phyloP scores from a whole-genome alignment of 2,113 vertebrate species.

The Oriolus oriolus region DNA sequence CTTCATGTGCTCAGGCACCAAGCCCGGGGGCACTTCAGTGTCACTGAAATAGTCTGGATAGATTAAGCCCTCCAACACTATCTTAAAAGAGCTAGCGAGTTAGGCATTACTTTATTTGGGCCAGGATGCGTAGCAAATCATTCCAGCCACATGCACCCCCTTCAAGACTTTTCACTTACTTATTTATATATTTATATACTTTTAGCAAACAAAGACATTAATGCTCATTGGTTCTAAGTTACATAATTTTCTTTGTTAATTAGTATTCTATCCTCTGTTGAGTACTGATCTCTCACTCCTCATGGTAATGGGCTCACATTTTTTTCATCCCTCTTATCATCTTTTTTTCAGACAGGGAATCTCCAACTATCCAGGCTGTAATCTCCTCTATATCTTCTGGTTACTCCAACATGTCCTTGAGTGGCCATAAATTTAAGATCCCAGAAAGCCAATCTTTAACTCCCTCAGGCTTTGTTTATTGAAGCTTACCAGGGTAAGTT shows the following conservation, averaged over 20 bases:
- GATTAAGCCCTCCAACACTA: neutral
- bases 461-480: neutral
- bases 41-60: neutral
- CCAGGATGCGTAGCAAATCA: neutral
- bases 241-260: neutral
- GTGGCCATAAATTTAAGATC: neutral
- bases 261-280: neutral
- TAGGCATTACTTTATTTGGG: neutral
- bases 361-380: neutral
- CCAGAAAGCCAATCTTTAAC: neutral
- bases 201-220: neutral
- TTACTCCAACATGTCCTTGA: neutral
- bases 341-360: neutral
- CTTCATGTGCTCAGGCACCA: neutral
- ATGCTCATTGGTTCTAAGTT: neutral
- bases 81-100: no score
- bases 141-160: neutral
- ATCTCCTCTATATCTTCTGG: neutral
- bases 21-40: neutral
- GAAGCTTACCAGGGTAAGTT: neutral
- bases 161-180: neutral
- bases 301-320: neutral
- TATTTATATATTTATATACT: neutral
- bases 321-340: neutral
- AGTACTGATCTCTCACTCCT: neutral